Evolutionary conservation across 2,888 invertebrate genomes (phyloP), one percentile per base, ranked within the genome.

Genomic region (Phorcus lineatus): DNA sequence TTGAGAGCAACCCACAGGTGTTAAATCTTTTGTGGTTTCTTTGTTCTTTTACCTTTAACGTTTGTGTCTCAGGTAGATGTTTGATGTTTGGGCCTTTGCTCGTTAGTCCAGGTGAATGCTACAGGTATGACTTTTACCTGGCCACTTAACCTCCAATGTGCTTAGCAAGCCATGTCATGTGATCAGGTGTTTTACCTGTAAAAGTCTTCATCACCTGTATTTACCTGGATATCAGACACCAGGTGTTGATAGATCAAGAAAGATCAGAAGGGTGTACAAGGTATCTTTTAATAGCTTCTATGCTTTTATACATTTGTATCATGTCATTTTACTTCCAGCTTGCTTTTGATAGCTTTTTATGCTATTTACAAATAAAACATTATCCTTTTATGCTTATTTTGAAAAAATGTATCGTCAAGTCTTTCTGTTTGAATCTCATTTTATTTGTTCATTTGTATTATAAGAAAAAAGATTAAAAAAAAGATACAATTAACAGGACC

Each of bases 1-100:
- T 62, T 62, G 3, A 62, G 24, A 17, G 62, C 13, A 24, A 62
- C 24, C 11, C 62, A 62, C 28, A 62, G 62, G 62, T 62, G 62
- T 62, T 24, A 62, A 62, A 62, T 62, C 62, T 24, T 62, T 62
- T 62, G 62, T 62, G 28, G 62, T 24, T 62, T 62, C 28, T 62
- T 28, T 62, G 62, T 62, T 62, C 28, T 62, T 28, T 62, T 24
- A 62, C 62, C 62, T 62, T 24, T 28, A n/a, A 62, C 28, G 62
- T 62, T 62, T 62, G 62, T 62, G 62, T 62, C 28, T 28, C 62
- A 16, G 28, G 24, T 62, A 62, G 22, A 62, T 24, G 62, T 62
- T 62, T 62, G 28, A 62, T 62, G 62, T 62, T 24, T 28, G 28
- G 28, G 62, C 28, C 62, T 62, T 24, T 4, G 28, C 62, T 62